Conservation (phyloP, 23 tunicate genomes). For the Oikopleura albicans region DNA sequence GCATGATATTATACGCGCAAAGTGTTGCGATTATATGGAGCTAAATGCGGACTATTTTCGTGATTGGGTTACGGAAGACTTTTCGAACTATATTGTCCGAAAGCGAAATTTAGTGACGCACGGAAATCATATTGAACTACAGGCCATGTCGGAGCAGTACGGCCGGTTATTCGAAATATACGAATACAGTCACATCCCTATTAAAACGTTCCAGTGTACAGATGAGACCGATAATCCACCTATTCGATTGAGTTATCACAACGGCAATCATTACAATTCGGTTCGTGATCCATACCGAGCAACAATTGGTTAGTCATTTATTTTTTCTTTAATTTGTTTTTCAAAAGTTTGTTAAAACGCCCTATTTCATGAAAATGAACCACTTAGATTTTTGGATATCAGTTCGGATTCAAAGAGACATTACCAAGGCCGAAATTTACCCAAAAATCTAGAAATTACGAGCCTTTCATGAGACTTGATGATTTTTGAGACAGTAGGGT, state of each 20-base stretch:
- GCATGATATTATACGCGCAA: conserved; percentile 73
- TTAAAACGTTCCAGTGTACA: conserved; percentile 52
- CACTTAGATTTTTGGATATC: too few species aligned
- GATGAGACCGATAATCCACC: conserved; percentile 47
- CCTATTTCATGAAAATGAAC: too few species aligned
- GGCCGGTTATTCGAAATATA: conserved; percentile 56
- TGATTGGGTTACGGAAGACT: conserved; percentile 70
- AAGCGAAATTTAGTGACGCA: conserved; percentile 38
- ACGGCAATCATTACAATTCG: conserved; percentile 61
- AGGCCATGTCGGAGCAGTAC: conserved; percentile 95
- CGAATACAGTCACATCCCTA: conserved; percentile 49
- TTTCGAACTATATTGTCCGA: conserved; percentile 38
- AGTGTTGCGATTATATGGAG: conserved; percentile 82
- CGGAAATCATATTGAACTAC: conserved; percentile 90
- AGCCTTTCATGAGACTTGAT: too few species aligned
- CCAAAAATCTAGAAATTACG: too few species aligned
- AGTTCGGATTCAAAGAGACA: too few species aligned
- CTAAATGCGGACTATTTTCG: conserved; percentile 75
- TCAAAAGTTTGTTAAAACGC: too few species aligned
- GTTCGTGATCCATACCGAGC: conserved; percentile 69
- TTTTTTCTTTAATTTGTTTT: conserved; percentile 53
- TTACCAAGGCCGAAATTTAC: too few species aligned
- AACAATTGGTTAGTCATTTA: conserved; percentile 57
- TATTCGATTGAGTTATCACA: conserved; percentile 60
- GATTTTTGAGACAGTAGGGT: too few species aligned